phyloP scores from a whole-genome alignment of 2,113 vertebrate genomes.

The Mastomys coucha region DNA sequence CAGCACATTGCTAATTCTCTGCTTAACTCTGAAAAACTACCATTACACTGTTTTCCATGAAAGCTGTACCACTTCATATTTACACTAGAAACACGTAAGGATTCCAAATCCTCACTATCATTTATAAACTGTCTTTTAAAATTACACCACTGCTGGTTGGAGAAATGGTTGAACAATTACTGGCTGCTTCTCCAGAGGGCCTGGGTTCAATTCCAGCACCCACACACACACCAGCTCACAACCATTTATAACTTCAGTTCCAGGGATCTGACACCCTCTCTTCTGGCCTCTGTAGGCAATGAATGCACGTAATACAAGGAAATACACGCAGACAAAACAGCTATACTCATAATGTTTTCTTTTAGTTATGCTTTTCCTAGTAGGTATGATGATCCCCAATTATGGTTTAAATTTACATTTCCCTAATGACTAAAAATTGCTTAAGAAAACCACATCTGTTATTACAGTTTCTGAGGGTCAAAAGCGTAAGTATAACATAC shows the following conservation, averaged over 20 bases:
- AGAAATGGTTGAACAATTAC: not conserved
- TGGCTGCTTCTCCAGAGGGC: not conserved
- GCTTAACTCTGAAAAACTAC: not conserved
- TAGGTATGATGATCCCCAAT: not conserved
- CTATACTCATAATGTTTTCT: not conserved
- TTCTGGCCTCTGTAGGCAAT: not conserved
- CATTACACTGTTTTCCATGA: not conserved
- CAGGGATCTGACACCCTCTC: not conserved
- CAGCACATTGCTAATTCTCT: not conserved
- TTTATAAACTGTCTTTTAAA: not conserved
- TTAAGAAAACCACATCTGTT: not conserved
- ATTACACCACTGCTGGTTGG: not conserved
- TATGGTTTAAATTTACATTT: not conserved
- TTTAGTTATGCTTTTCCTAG: not conserved
- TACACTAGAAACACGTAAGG: not conserved
- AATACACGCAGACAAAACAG: too few species aligned
- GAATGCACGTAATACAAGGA: not conserved
- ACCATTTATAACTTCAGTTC: not conserved
- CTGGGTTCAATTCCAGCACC: not conserved
- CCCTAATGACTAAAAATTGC: not conserved
- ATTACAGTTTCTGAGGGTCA: not conserved
- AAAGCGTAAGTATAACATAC: not conserved
- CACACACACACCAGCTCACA: not conserved
- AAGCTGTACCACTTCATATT: not conserved
- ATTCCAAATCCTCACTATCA: not conserved